A percentile compares a stretch with the other conserved stretches of the same genome.
Conservation (phyloP, 1,140 invertebrate genomes). For the Aporrectodea caliginosa region DNA sequence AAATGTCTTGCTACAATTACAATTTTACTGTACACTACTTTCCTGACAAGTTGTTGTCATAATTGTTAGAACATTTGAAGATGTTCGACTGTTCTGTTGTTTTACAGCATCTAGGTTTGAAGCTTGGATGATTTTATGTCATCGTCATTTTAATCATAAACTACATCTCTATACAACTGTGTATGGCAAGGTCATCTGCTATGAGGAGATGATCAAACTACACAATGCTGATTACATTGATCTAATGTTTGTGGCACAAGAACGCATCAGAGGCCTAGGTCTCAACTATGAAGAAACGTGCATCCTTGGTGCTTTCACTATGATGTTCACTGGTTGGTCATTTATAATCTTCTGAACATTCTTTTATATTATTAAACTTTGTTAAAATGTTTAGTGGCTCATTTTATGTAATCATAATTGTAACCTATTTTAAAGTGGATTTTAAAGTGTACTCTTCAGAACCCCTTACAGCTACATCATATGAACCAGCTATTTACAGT, state of each 20-base stretch:
- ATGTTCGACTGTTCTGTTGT: no score
- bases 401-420: no score
- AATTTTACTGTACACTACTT: no score
- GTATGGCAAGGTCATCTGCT: constrained; percentile 1
- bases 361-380: neutral
- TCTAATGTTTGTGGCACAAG: constrained; percentile 1
- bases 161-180: constrained; percentile 7
- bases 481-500: no score
- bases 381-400: no score
- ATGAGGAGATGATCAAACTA: neutral
- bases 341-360: constrained; percentile 1
- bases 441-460: no score
- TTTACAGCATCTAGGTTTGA: constrained; percentile 8
- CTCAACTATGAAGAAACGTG: constrained; percentile 3
- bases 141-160: constrained; percentile 1
- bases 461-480: no score
- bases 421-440: no score
- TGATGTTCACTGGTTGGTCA: constrained; percentile 18
- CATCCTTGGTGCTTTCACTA: neutral
- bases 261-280: neutral
- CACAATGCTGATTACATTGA: constrained; percentile 9
- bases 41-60: no score
- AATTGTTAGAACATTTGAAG: no score
- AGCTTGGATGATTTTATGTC: constrained; percentile 15
- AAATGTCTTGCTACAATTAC: no score